Base-by-base conservation (phyloP, 2,797 vertebrate genomes). In the Myripristis murdjan region DNA sequence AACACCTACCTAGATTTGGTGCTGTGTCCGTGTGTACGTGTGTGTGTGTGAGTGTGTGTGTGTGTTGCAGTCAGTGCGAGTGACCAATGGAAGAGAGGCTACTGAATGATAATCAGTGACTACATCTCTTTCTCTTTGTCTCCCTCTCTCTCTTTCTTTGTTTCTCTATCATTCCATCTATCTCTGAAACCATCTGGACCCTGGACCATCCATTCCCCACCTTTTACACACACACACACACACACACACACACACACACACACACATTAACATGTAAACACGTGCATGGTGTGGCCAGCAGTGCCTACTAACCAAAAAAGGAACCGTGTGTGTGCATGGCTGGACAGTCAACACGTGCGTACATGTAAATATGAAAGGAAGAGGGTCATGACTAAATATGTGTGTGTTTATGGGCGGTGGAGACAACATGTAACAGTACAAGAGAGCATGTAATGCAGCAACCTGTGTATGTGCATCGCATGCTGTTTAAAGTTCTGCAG, bases 151-250 rank as follows among this genome's bases (percentile, higher is more conserved):
- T 59, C 60, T 61, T n/a, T n/a, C 70, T 70, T 37, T 70, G 64
- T 79, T 41, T 41, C 57, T 75, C 46, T 63, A 65, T 75, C 51
- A 65, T 47, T 77, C 64, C 28, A 75, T 73, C 63, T 59, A 70
- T 81, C 77, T 73, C 51, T 60, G 28, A 18, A 67, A 64, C 68
- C 79, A 81, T 75, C 82, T 76, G 82, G 68, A 78, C 68, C 52
- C 57, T 68, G 23, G 22, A 28, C 28, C 5, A 28, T 28, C 28
- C 28, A 28, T 28, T 28, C 49, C n/a, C n/a, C n/a, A n/a, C n/a
- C n/a, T n/a, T n/a, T n/a, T n/a, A n/a, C n/a, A n/a, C n/a, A n/a
- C n/a, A n/a, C n/a, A n/a, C n/a, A n/a, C n/a, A n/a, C n/a, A n/a
- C n/a, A n/a, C n/a, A n/a, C n/a, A n/a, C n/a, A 55, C 33, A 58